A percentile compares a stretch with the other conserved stretches of the same genome.
Evolutionary conservation across 2,797 vertebrate species (phyloP).

Genomic region (Neosilurus hyrtlii): DNA sequence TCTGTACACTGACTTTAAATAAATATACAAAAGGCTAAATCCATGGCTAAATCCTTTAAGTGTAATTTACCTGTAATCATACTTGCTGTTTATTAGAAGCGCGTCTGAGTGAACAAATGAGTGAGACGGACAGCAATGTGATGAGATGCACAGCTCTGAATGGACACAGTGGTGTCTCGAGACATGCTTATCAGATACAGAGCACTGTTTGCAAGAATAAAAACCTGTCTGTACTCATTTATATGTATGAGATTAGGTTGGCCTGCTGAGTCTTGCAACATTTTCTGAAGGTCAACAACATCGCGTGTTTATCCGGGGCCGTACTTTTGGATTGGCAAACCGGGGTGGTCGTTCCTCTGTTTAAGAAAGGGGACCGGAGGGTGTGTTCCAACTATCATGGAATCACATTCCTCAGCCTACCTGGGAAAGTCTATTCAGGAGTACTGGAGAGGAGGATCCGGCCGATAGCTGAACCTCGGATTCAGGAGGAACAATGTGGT

Average conservation of each 20-base stretch:
- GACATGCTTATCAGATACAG: constrained; percentile 5
- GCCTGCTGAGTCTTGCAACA: background rate
- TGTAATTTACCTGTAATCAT: constrained; percentile 6
- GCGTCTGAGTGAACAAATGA: background rate
- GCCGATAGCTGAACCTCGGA: too few species aligned
- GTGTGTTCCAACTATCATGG: too few species aligned
- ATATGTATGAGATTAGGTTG: constrained; percentile 35
- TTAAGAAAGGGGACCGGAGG: too few species aligned
- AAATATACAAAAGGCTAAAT: background rate
- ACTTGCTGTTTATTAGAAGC: constrained; percentile 11
- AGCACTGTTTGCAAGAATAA: constrained; percentile 12
- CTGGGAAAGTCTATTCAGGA: too few species aligned
- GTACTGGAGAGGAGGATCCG: too few species aligned
- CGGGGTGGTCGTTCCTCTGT: too few species aligned
- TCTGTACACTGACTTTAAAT: background rate
- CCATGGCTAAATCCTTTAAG: background rate
- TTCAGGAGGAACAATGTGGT: too few species aligned
- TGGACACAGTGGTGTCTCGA: background rate
- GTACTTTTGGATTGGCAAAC: too few species aligned
- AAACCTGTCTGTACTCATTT: constrained; percentile 24
- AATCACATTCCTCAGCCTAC: too few species aligned
- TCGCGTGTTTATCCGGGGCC: too few species aligned
- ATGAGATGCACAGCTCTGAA: background rate
- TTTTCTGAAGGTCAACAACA: background rate
- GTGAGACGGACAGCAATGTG: background rate